These are phyloP conservation scores for Apodemus speciosus DNA, from an alignment of 2,113 vertebrate species.

Conservation along the genomic window DNA sequence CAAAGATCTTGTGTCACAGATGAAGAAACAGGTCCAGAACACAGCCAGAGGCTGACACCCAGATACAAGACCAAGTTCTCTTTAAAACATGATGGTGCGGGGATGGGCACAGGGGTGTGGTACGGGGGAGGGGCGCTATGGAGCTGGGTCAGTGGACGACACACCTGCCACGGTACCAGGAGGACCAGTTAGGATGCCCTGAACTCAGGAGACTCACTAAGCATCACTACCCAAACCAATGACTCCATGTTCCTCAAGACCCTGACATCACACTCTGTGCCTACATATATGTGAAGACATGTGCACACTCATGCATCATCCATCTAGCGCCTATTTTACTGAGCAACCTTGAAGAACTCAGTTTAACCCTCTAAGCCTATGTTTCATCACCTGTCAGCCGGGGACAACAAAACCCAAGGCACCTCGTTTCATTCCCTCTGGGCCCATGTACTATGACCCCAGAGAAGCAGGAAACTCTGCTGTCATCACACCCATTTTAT, in stretches of 20 bases:
- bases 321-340: background rate
- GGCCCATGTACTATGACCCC: background rate
- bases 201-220: background rate
- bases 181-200: background rate
- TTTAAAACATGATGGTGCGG: background rate
- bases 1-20: background rate
- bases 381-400: background rate
- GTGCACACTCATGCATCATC: background rate
- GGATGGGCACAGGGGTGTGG: background rate
- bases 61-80: background rate
- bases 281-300: background rate
- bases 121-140: background rate
- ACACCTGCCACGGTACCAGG: too few species aligned
- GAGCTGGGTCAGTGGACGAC: too few species aligned
- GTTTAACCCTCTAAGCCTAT: background rate
- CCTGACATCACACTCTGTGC: background rate
- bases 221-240: background rate
- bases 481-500: background rate
- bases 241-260: background rate
- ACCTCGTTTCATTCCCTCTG: background rate
- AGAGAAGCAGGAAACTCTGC: background rate
- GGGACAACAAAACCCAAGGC: background rate
- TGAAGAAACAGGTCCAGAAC: background rate
- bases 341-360: background rate
- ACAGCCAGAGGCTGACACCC: background rate